Percentiles rank a stretch among this genome's conserved stretches.
phyloP scores from a whole-genome alignment of 1,140 invertebrate species.

The Diorhabda elongata region DNA sequence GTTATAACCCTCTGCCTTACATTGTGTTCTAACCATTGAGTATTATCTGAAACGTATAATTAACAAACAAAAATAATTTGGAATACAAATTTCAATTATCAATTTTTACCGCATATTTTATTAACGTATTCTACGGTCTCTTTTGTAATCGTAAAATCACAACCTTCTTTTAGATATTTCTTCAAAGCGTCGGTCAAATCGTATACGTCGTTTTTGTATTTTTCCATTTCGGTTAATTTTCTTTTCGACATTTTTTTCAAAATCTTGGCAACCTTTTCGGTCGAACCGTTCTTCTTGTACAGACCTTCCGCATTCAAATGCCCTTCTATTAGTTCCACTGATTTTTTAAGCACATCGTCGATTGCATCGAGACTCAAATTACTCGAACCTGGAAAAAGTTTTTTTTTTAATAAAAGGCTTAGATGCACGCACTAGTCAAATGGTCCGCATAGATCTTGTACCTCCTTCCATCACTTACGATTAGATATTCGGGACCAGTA shows the following conservation, averaged over 20 bases:
- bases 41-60: constrained; percentile 20
- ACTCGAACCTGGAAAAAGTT: constrained; percentile 25
- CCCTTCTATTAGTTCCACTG: constrained; percentile 30
- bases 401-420: neutral
- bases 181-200: constrained; percentile 32
- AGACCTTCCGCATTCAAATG: constrained; percentile 27
- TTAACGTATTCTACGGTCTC: constrained; percentile 65
- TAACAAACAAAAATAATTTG: neutral
- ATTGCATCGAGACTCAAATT: constrained; percentile 24
- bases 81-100: neutral
- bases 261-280: constrained; percentile 34
- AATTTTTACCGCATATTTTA: constrained; percentile 22
- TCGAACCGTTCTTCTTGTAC: constrained; percentile 31
- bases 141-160: constrained; percentile 81
- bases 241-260: constrained; percentile 33
- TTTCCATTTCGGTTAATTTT: constrained; percentile 31
- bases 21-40: constrained; percentile 21
- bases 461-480: too few species aligned
- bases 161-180: constrained; percentile 41
- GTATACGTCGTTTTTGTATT: constrained; percentile 32
- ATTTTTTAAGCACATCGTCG: constrained; percentile 29
- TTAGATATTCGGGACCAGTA: too few species aligned
- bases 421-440: neutral
- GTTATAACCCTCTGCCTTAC: constrained; percentile 17
- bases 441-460: too few species aligned